A percentile compares a stretch with the other conserved stretches of the same genome.
Evolutionary conservation across 2,797 vertebrate species (phyloP).

Genomic region (Pogonophryne albipinna): DNA sequence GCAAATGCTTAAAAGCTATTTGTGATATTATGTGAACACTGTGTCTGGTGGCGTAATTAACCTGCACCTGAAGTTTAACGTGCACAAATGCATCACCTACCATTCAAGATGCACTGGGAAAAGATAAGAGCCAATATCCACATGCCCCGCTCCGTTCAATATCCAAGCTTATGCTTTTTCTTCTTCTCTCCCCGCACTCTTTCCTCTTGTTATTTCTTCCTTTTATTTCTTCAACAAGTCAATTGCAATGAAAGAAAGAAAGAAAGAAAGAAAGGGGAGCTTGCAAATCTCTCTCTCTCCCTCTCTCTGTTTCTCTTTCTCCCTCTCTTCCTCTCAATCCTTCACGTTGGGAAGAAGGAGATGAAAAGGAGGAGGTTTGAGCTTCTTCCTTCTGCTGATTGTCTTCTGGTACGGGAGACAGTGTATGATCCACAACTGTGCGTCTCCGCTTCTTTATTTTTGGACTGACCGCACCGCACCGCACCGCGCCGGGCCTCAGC

Average conservation of each 20-base stretch:
- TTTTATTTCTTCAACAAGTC: constrained; percentile 83
- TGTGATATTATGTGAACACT: not conserved
- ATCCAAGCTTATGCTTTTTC: constrained; percentile 89
- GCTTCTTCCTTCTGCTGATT: constrained; percentile 80
- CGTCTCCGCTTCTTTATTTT: constrained; percentile 64
- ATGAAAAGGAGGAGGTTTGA: constrained; percentile 80
- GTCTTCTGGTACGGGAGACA: constrained; percentile 77
- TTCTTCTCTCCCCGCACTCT: constrained; percentile 81
- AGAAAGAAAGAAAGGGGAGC: constrained; percentile 63
- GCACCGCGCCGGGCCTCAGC: constrained; percentile 80
- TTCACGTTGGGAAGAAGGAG: constrained; percentile 75
- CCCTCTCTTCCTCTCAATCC: constrained; percentile 64
- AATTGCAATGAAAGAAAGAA: constrained; percentile 70
- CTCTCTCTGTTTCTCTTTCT: constrained; percentile 42
- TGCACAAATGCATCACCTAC: constrained; percentile 84
- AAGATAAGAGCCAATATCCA: constrained; percentile 98
- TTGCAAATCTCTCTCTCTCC: constrained; percentile 67
- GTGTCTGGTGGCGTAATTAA: constrained; percentile 23
- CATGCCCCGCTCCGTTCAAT: constrained; percentile 95
- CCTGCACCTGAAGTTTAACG: constrained; percentile 65
- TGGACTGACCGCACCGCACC: constrained; percentile 55
- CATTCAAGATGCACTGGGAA: constrained; percentile 98
- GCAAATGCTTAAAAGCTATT: constrained; percentile 13
- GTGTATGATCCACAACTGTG: constrained; percentile 76
- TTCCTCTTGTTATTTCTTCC: constrained; percentile 76